phyloP scores from a whole-genome alignment of 1,140 invertebrate species.

The Cyrtorhinus lividipennis region DNA sequence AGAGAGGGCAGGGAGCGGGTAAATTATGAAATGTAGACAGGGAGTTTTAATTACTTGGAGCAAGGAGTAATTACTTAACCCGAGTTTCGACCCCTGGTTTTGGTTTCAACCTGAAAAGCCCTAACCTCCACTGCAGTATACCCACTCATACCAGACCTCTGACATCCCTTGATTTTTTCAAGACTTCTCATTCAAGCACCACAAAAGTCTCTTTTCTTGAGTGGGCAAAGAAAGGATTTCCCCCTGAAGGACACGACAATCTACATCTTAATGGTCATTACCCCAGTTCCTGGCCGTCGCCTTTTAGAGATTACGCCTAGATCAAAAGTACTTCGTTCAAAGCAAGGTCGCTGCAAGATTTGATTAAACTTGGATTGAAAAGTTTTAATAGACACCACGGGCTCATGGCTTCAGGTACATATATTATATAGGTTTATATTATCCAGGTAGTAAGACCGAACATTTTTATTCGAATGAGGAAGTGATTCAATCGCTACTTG shows the following conservation, averaged over 20 bases:
- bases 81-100: slow-evolving; percentile 11
- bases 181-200: background rate
- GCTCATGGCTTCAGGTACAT: too few species aligned
- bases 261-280: background rate
- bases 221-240: background rate
- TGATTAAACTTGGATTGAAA: background rate
- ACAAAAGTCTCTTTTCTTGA: background rate
- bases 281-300: background rate
- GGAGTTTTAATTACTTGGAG: slow-evolving; percentile 14
- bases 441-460: too few species aligned
- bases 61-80: slow-evolving; percentile 16
- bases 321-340: background rate
- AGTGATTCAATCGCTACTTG: too few species aligned
- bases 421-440: too few species aligned
- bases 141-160: background rate
- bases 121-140: background rate
- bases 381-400: background rate
- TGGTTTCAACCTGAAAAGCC: slow-evolving; percentile 2
- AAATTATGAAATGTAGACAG: slow-evolving; percentile 17
- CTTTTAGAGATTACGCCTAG: background rate
- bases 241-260: background rate
- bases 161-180: background rate
- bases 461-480: too few species aligned
- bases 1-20: background rate
- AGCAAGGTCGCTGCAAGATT: background rate